Evolutionary conservation across 2,797 vertebrate species (phyloP).

Genomic region (Loriculus beryllinus): DNA sequence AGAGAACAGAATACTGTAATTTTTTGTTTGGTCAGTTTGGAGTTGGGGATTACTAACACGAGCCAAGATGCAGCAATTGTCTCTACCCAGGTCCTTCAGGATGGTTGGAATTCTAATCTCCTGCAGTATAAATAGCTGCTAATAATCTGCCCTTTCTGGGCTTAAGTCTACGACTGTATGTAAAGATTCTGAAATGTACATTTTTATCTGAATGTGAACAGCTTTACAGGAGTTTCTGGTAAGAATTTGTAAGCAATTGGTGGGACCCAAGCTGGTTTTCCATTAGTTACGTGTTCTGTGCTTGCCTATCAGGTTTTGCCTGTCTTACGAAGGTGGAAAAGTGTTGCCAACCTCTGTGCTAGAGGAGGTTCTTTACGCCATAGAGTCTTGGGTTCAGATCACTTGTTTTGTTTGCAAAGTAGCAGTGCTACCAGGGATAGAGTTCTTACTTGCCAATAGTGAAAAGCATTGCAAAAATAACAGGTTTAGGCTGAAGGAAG

Average conservation of each 20-base stretch:
- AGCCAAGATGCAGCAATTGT: neutral
- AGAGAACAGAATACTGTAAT: neutral
- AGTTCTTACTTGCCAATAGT: neutral
- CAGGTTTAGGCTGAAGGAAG: neutral
- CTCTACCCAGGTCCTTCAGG: neutral
- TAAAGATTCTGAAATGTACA: neutral
- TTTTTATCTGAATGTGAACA: neutral
- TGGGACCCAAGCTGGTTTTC: neutral
- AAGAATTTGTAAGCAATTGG: neutral
- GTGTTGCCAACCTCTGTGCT: neutral
- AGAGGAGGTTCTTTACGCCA: neutral
- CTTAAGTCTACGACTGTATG: neutral
- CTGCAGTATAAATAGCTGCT: neutral
- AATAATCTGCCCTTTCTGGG: neutral
- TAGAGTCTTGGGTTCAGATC: neutral
- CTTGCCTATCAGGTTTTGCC: neutral
- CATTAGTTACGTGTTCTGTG: neutral
- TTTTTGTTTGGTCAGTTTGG: constrained; percentile 2
- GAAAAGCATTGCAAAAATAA: neutral
- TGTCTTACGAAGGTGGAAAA: neutral
- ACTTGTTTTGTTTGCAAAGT: neutral
- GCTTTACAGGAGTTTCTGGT: neutral
- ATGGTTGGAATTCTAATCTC: neutral
- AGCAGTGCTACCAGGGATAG: neutral
- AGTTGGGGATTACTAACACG: neutral